Base-by-base conservation (phyloP, 2,888 invertebrate genomes). In the Chrysotoxum bicinctum region DNA sequence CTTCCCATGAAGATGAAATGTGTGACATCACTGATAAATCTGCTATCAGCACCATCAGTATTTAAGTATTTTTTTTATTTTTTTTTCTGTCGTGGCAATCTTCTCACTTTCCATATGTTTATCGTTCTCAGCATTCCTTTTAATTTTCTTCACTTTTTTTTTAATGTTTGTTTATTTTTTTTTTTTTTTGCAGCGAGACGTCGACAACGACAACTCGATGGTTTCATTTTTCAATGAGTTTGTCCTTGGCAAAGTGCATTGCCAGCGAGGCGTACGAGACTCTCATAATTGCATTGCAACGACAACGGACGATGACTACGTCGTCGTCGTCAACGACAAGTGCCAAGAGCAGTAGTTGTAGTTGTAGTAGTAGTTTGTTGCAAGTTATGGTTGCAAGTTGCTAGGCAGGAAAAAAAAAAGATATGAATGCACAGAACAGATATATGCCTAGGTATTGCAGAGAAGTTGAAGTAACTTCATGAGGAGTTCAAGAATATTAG, bases 241-340 rank as follows among this genome's bases (percentile, higher is more conserved):
- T 90, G 91, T 90, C 90, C 90, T 90, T 90, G 90, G 89, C 88
- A 90, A 91, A 90, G 90, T 90, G 90, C 91, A 90, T 90, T 90
- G 90, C 89, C 90, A 88, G 90, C 77, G 9, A n/a, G 66, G 23
- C 66, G 35, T 84, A 72, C 75, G 72, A 72, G 60, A 68, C 76
- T 85, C 80, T 64, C 72, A 81, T 85, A 85, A 85, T 85, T 85
- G 73, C 85, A 85, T 81, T 81, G 54, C 72, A 54, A 73, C 75
- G n/a, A 45, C 23, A 40, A 62, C 58, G 14, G 35, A 26, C 52
- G 52, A 54, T 30, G 19, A 19, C 16, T 54, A 26, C 30, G 23
- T 52, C 30, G 52, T 2, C 26, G 12, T n/a, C n/a, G 9, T 32
- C 6, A 19, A 30, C 64, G 45, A 64, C 64, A 64, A 64, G 64